phyloP scores from a whole-genome alignment of 1,140 invertebrate genomes.

The Condylostylus longicornis region DNA sequence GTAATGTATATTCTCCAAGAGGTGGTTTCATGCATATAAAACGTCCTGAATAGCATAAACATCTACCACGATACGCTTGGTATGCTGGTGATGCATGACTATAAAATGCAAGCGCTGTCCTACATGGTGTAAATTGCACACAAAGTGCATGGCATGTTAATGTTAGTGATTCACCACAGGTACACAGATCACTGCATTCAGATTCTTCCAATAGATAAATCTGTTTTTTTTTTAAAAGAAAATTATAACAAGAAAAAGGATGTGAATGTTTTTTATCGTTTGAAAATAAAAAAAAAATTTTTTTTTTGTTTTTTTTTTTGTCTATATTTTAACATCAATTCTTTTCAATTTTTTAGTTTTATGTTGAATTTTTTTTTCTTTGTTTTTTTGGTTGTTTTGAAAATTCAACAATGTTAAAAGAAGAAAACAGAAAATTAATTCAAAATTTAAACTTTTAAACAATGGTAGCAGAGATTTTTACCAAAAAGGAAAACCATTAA shows the following conservation, averaged over 20 bases:
- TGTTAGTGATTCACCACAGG: constrained; percentile 57
- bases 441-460: too few species aligned
- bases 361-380: too few species aligned
- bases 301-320: constrained; percentile 5
- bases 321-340: constrained; percentile 13
- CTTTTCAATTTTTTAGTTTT: constrained; percentile 3
- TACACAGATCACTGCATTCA: constrained; percentile 66
- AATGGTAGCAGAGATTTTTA: too few species aligned
- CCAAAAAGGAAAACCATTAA: too few species aligned
- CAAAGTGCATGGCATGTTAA: constrained; percentile 73
- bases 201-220: constrained; percentile 72
- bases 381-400: too few species aligned
- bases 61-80: constrained; percentile 71
- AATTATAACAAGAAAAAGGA: constrained; percentile 6
- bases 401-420: too few species aligned
- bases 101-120: constrained; percentile 72
- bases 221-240: constrained; percentile 33
- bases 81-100: constrained; percentile 76
- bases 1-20: constrained; percentile 44
- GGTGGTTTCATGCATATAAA: constrained; percentile 83
- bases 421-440: too few species aligned
- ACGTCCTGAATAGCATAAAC: constrained; percentile 75
- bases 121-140: constrained; percentile 65
- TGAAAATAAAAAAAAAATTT: constrained; percentile 3
- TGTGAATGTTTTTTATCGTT: constrained; percentile 12